Evolutionary conservation across 2,888 invertebrate species (phyloP).

Genomic region (Tinea trinotella): DNA sequence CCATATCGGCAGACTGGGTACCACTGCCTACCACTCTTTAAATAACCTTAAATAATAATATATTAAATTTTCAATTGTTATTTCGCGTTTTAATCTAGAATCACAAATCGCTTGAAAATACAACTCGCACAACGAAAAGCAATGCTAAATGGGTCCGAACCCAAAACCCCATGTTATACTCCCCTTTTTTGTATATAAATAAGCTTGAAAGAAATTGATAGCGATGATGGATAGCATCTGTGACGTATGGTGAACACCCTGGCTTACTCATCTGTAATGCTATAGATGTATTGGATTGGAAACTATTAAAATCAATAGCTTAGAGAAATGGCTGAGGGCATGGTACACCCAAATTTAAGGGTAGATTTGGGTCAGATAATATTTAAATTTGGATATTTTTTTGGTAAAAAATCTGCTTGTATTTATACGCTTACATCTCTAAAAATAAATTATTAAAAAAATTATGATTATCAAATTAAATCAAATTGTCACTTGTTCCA

Average conservation of each 20-base stretch:
- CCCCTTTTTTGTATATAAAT: conserved; percentile 41
- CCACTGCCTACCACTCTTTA: too few relatives aligned
- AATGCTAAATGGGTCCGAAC: background rate
- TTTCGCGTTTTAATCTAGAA: too few relatives aligned
- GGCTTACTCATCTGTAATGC: conserved; percentile 8
- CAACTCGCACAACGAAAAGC: background rate
- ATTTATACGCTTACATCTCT: too few relatives aligned
- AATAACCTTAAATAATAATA: too few relatives aligned
- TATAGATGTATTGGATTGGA: conserved; percentile 16
- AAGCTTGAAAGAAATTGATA: conserved; percentile 50
- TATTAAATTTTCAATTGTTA: too few relatives aligned
- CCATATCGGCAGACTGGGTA: too few relatives aligned
- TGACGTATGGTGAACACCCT: conserved; percentile 26
- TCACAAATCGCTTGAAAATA: background rate
- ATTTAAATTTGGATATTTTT: too few relatives aligned
- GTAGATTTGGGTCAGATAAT: background rate
- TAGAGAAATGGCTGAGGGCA: conserved; percentile 7
- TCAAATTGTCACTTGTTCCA: too few relatives aligned
- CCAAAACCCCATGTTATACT: conserved; percentile 23
- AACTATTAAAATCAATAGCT: conserved; percentile 19
- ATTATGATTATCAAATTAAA: too few relatives aligned
- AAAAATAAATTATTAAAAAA: too few relatives aligned
- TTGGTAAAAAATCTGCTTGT: too few relatives aligned
- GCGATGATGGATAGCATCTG: conserved; percentile 46
- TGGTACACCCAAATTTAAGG: background rate